These are phyloP conservation scores for Teleopsis dalmanni DNA, from an alignment of 1,140 invertebrate species.

Conservation along the genomic window DNA sequence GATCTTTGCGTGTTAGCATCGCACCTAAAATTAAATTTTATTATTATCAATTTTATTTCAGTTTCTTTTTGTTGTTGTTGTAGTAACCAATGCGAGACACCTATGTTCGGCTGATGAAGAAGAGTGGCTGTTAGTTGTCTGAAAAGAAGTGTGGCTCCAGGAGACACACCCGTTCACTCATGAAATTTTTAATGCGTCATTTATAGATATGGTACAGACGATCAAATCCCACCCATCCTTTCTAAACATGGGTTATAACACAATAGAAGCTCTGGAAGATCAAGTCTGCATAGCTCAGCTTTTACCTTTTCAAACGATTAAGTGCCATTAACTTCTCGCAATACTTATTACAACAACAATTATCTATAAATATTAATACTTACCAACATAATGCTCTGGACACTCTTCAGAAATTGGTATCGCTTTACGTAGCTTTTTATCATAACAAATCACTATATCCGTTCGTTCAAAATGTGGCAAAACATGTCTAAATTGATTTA, in stretches of 20 bases:
- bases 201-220: too few species aligned
- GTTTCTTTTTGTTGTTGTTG: neutral
- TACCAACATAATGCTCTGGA: slow-evolving; percentile 30
- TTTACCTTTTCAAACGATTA: neutral
- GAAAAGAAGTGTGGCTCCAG: too few species aligned
- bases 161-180: too few species aligned
- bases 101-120: too few species aligned
- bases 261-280: too few species aligned
- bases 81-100: too few species aligned
- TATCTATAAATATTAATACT: neutral
- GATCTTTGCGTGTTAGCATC: slow-evolving; percentile 29
- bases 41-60: too few species aligned
- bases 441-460: slow-evolving; percentile 41
- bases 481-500: slow-evolving; percentile 42
- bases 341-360: neutral
- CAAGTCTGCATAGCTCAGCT: too few species aligned
- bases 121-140: too few species aligned
- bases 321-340: neutral
- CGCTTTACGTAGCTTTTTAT: slow-evolving; percentile 18
- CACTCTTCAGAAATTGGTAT: slow-evolving; percentile 12
- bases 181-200: too few species aligned
- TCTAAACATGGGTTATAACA: too few species aligned
- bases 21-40: slow-evolving; percentile 13
- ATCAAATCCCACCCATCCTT: too few species aligned
- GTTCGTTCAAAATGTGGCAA: slow-evolving; percentile 51